Evolutionary conservation across 2,888 invertebrate species (phyloP).

Genomic region (Auanema freiburgensis): DNA sequence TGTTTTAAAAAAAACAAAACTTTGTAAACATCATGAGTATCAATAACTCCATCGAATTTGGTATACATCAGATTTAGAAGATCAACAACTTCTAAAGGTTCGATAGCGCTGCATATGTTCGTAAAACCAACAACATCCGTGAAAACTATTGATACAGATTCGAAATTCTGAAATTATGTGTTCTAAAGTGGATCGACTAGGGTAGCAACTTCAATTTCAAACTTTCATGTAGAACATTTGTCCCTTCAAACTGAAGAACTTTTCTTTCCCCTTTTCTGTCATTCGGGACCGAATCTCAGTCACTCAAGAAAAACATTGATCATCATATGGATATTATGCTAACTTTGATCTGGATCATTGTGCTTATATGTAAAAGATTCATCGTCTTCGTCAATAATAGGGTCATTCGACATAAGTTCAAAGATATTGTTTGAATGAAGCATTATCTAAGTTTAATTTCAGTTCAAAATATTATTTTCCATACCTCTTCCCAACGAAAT

Average conservation of each 20-base stretch:
- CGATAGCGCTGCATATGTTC: slow-evolving; percentile 90
- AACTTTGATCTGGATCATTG: slow-evolving; percentile 36
- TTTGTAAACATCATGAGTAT: slow-evolving; percentile 90
- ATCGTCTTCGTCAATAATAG: slow-evolving; percentile 65
- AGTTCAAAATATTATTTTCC: background rate
- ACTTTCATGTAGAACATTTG: slow-evolving; percentile 97
- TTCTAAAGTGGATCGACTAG: background rate
- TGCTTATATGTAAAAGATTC: slow-evolving; percentile 28
- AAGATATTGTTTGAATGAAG: slow-evolving; percentile 95
- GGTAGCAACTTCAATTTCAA: slow-evolving; percentile 73
- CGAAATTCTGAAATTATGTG: slow-evolving; percentile 79
- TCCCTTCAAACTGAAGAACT: slow-evolving; percentile 77
- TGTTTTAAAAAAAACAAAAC: slow-evolving; percentile 68
- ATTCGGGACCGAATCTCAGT: slow-evolving; percentile 72
- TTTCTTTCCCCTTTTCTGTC: slow-evolving; percentile 41
- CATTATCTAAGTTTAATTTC: slow-evolving; percentile 73
- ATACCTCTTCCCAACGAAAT: slow-evolving; percentile 88
- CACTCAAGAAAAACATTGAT: slow-evolving; percentile 27
- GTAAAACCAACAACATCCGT: slow-evolving; percentile 97
- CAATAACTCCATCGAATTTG: slow-evolving; percentile 84
- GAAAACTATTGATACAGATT: slow-evolving; percentile 91
- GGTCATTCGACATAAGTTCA: slow-evolving; percentile 85
- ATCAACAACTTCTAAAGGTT: slow-evolving; percentile 84
- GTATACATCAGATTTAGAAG: slow-evolving; percentile 71
- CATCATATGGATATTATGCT: slow-evolving; percentile 4